Conservation (phyloP, 2,113 vertebrate species). For the Nycticorax nycticorax region DNA sequence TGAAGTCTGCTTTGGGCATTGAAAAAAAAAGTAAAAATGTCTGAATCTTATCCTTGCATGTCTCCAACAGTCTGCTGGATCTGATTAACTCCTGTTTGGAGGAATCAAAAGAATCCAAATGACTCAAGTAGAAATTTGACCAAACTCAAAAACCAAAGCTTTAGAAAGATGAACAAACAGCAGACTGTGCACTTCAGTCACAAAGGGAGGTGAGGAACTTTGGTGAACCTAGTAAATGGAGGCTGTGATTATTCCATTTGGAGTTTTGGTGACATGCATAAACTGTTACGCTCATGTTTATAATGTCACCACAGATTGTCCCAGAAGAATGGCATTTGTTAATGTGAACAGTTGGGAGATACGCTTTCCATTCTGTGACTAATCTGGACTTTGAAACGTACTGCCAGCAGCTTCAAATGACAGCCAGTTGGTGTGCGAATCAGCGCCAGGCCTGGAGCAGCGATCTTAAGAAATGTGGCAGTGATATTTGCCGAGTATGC, state of each 20-base stretch:
- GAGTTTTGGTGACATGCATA: neutral
- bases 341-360: conserved; percentile 6
- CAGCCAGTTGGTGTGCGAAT: neutral
- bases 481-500: neutral
- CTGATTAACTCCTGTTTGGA: neutral
- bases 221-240: neutral
- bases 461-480: neutral
- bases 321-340: neutral
- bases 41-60: neutral
- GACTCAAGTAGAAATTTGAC: neutral
- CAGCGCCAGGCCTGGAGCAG: neutral
- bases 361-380: neutral
- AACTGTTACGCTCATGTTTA: conserved; percentile 3
- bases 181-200: neutral
- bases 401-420: neutral
- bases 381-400: conserved; percentile 10
- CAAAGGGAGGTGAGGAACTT: neutral
- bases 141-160: neutral
- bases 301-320: neutral
- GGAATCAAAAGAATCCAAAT: neutral
- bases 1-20: neutral
- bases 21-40: neutral
- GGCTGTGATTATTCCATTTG: neutral
- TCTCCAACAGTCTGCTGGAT: neutral
- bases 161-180: neutral